Conservation (phyloP, 2,888 invertebrate species). For the Craniophora ligustri region DNA sequence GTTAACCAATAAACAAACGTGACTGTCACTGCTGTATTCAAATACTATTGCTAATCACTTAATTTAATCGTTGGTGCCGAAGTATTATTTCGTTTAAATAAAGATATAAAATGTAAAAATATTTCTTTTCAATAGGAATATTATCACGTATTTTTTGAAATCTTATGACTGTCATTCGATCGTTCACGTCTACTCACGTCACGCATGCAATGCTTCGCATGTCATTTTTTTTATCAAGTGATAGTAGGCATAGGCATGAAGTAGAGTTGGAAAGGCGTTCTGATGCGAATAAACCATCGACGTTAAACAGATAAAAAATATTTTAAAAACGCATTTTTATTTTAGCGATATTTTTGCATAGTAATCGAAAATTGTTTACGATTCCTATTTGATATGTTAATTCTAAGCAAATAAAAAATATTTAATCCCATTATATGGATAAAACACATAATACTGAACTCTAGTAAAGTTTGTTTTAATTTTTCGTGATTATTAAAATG, state of each 20-base stretch:
- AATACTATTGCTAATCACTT: constrained; percentile 66
- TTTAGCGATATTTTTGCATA: too few species aligned
- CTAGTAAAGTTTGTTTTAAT: too few species aligned
- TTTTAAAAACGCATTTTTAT: too few species aligned
- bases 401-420: too few species aligned
- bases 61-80: constrained; percentile 63
- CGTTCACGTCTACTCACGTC: constrained; percentile 79
- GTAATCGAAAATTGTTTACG: too few species aligned
- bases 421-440: too few species aligned
- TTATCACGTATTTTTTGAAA: constrained; percentile 78
- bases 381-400: too few species aligned
- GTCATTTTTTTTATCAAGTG: constrained; percentile 49
- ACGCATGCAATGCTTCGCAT: constrained; percentile 62
- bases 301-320: neutral
- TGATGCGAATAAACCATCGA: too few species aligned
- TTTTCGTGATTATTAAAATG: too few species aligned
- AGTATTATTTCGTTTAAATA: constrained; percentile 69
- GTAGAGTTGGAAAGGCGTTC: constrained; percentile 23
- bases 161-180: constrained; percentile 83
- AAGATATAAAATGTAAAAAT: constrained; percentile 81
- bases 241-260: constrained; percentile 27
- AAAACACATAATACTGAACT: too few species aligned
- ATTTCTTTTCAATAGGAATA: constrained; percentile 73
- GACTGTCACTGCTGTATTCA: constrained; percentile 78
- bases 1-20: constrained; percentile 88